Evolutionary conservation across 1,140 invertebrate species (phyloP), one percentile per base, ranked within the genome.

Genomic region (Oscheius sp.): DNA sequence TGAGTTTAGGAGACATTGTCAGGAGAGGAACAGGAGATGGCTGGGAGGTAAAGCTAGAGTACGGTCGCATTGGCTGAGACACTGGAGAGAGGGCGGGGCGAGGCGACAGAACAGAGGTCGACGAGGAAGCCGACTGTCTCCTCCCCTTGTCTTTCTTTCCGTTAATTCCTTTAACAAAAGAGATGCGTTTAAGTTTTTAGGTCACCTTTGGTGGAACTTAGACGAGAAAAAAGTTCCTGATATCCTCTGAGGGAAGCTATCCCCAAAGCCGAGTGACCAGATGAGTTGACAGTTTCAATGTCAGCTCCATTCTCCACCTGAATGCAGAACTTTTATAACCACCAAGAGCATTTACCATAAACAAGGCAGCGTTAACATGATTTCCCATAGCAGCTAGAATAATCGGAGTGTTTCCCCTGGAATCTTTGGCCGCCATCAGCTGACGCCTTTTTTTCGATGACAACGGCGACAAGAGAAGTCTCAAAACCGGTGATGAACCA

Each of bases 301-400:
- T 75, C 69, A 13, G 74, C 74, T 7, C 74, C 74, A 34, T 64
- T 58, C 36, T 75, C 74, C 2, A 75, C 58, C 70, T 74, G 42
- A 61, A 68, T 62, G 7, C 1, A 34, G 23, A 28, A n/a, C 36
- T 13, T 66, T 29, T 3, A 31, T 0, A 15, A 10, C 2, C 31
- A 20, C 1, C 29, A 7, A 68, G 13, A 23, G 66, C 20, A 20
- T 63, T 42, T 20, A 76, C 75, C 70, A 77, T 35, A 45, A 70
- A 75, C 28, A 73, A 45, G 23, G 64, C 73, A 18, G 68, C 62
- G 26, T 76, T 59, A 20, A 68, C 36, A 64, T 77, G 74, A 61
- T 77, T 77, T 26, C 63, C 63, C 29, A 77, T 65, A 13, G 76
- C 74, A n/a, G 76, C 75, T 62, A 77, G 35, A 64, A 77, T 74